Conservation (phyloP, 1,140 invertebrate species). For the Semibalanus balanoides region DNA sequence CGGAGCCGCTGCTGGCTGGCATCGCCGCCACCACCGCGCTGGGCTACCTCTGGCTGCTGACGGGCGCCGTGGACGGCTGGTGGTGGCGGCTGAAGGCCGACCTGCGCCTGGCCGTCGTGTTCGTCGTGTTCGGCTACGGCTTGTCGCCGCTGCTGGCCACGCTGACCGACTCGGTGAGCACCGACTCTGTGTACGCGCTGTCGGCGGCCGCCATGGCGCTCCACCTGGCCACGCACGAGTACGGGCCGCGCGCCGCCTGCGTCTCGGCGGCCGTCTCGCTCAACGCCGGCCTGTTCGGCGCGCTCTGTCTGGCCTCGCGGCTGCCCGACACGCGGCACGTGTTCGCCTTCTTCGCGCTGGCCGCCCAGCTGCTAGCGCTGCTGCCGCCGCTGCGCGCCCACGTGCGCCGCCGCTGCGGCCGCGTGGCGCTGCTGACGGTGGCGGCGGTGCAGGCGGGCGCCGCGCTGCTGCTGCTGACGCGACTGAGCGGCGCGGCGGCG, state of each 20-base stretch:
- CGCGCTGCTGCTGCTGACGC: conserved; percentile 40
- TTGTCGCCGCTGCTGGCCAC: conserved; percentile 85
- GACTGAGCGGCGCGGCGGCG: conserved; percentile 28
- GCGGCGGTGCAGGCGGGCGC: conserved; percentile 40
- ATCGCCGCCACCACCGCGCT: not conserved
- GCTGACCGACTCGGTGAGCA: conserved; percentile 86
- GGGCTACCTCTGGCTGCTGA: not conserved
- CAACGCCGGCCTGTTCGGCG: conserved; percentile 82
- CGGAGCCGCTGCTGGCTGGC: not conserved
- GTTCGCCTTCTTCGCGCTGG: conserved; percentile 70
- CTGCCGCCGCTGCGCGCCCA: conserved; percentile 61
- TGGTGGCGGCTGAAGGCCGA: not conserved
- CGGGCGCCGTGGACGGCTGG: not conserved
- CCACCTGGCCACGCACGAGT: conserved; percentile 84
- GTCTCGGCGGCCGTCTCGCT: conserved; percentile 48
- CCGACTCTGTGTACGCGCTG: conserved; percentile 90
- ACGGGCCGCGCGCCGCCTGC: conserved; percentile 55
- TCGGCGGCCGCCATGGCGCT: conserved; percentile 70
- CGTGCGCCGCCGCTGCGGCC: conserved; percentile 21
- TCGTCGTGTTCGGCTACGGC: conserved; percentile 65
- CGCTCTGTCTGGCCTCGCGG: conserved; percentile 84
- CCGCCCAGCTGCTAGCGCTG: conserved; percentile 74
- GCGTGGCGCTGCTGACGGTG: not conserved
- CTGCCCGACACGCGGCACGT: conserved; percentile 66
- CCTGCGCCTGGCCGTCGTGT: conserved; percentile 35